Evolutionary conservation across 2,888 invertebrate species (phyloP), one percentile per base, ranked within the genome.

Genomic region (Kryphioiulus occultus): DNA sequence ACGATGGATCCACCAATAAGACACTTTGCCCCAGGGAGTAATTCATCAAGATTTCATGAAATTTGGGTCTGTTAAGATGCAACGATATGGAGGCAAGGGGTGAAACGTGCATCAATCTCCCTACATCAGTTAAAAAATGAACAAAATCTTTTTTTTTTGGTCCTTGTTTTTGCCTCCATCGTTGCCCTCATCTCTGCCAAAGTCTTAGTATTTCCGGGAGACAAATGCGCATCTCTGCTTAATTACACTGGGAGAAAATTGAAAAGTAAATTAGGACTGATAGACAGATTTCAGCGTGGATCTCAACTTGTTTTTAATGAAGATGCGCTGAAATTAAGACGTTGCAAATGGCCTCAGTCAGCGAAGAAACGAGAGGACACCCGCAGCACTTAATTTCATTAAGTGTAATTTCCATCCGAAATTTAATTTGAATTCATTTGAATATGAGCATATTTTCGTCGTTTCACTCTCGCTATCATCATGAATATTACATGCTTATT

Each of bases 401-500:
- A 78, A 78, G 78, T 78, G 78, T 30, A 78, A 78, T 78, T 78
- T 78, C 78, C 78, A 78, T 78, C 78, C 78, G 1, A 78, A 78
- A 78, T 78, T 78, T 78, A 78, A 78, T 78, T 78, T 78, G 78
- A 78, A 78, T 78, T 78, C 78, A 78, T 78, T 78, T 30, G 78
- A 30, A 26, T 78, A 78, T 78, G 22, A 78, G 30, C 78, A 78
- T 78, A 78, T 30, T 78, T 12, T 44, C 44, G 30, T 5, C 12
- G 78, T 78, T 30, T 9, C 22, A 68, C n/a, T 68, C 22, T 26
- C 78, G 78, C 78, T 78, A 78, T 78, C 22, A 68, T 68, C 78
- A 78, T 78, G 78, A 78, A 78, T 78, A 78, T 78, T 30, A 78
- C 22, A 15, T 78, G 22, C 5, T 78, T 78, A 78, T 78, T 5